Evolutionary conservation across 2,888 invertebrate genomes (phyloP), one percentile per base, ranked within the genome.

Genomic region (Dicyrtoma fusca): DNA sequence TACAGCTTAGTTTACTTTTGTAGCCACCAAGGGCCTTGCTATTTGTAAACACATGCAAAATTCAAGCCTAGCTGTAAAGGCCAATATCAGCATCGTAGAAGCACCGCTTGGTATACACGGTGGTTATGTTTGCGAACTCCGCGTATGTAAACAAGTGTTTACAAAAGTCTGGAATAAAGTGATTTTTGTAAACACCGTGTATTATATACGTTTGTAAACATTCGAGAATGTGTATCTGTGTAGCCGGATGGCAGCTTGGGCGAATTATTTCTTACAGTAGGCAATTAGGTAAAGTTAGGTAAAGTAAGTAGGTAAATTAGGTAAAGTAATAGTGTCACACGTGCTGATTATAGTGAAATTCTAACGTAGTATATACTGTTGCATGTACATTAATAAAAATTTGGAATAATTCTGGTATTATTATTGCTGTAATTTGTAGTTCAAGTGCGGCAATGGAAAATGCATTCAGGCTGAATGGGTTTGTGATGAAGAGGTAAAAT

Each of bases 381-480:
- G 8, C 10, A 11, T 11, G 45, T 45, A 45, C 45, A 45, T 45
- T 11, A 13, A 11, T 45, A 13, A 45, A 45, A 45, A 8, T 45
- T 45, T 45, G 10, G 13, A 45, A 45, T 45, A 11, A 45, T 45
- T 45, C n/a, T n/a, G n/a, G n/a, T n/a, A n/a, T 8, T 45, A 8
- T 49, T 49, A 17, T 49, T 49, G 4, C 3, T 49, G 4, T 49
- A 49, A 49, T 49, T 73, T 75, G 14, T 80, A 89, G 85, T 91
- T 90, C 83, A 87, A 87, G 79, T 92, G 92, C 83, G 85, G 84
- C 65, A 89, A 88, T 82, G 89, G 89, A 77, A 88, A 88, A 75
- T 93, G 93, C 84, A 90, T 93, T 82, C 91, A 92, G 25, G 86
- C 86, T 25, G 90, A 91, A 74, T 93, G 92, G 92, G 88, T 89